phyloP scores from a whole-genome alignment of 2,113 vertebrate species.

The Passer domesticus region DNA sequence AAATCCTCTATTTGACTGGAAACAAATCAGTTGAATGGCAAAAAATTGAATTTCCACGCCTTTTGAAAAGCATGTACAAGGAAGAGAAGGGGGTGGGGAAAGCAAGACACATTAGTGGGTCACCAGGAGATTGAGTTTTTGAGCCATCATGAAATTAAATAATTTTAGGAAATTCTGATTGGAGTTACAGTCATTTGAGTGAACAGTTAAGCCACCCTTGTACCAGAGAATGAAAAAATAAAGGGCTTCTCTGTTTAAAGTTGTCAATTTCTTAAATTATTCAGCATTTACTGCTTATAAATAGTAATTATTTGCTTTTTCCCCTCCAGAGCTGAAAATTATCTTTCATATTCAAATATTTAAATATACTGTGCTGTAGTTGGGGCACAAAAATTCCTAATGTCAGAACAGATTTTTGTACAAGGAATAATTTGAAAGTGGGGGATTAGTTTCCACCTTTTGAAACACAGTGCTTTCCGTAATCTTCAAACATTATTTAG shows the following conservation, averaged over 20 bases:
- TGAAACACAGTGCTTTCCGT: constrained; percentile 83
- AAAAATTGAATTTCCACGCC: constrained; percentile 46
- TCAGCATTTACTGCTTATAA: constrained; percentile 74
- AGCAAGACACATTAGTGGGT: constrained; percentile 44
- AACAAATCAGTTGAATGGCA: constrained; percentile 61
- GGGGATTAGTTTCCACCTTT: constrained; percentile 84
- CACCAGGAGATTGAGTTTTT: constrained; percentile 43
- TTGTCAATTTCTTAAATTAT: constrained; percentile 73
- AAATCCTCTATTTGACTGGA: constrained; percentile 62
- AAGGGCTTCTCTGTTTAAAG: constrained; percentile 68
- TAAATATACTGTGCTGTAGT: constrained; percentile 68
- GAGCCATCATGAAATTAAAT: constrained; percentile 61
- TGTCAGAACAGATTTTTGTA: constrained; percentile 77
- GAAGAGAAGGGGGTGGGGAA: constrained; percentile 45
- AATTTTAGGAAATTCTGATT: constrained; percentile 67
- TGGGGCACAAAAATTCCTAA: constrained; percentile 69
- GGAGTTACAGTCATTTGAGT: constrained; percentile 35
- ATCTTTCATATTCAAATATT: constrained; percentile 80
- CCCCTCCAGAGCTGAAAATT: constrained; percentile 61
- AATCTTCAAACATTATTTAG: constrained; percentile 89
- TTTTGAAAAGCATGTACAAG: constrained; percentile 59
- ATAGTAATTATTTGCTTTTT: constrained; percentile 80
- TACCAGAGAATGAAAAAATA: constrained; percentile 68
- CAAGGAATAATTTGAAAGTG: constrained; percentile 81
- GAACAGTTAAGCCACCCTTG: constrained; percentile 38